Base-by-base conservation (phyloP, 2,797 vertebrate species). In the Etheostoma perlongum region DNA sequence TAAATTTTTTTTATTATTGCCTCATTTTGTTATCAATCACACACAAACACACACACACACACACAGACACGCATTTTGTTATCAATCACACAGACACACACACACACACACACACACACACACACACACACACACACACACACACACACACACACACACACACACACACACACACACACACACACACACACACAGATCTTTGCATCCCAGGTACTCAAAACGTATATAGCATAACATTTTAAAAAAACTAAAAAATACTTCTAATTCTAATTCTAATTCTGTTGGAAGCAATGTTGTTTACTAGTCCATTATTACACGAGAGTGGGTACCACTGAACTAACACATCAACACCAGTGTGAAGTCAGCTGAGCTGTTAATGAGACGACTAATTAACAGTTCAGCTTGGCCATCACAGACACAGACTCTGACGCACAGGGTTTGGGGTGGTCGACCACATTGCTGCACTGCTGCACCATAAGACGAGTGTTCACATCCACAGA, bases 331-430 rank as follows among this genome's bases (percentile, higher is more conserved):
- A 25, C 40, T 52, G 42, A 65, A 53, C 57, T 46, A 55, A 63
- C 67, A 74, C 63, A 72, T 12, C 27, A 1, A 65, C 65, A 60
- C 62, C 33, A 61, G 36, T 70, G 72, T 68, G 40, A 69, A 57
- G 67, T 72, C 65, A 60, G 74, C 44, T 76, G 73, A 82, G 65
- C 40, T 61, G 76, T 60, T 84, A 78, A 84, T 88, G 74, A 74
- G 58, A 83, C 69, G 15, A 47, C 44, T 27, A 40, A 66, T 66
- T 66, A 53, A 42, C 33, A 54, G 21, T 14, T 44, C 18, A 42
- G 64, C 76, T 82, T 59, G 52, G 64, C 63, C 64, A 49, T 46
- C 58, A 46, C 30, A 49, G 21, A 30, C 58, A 25, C 30, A 49
- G 21, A 30, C 55, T 61, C 52, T 30, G 63, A 71, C 18, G 52